phyloP scores from a whole-genome alignment of 1,140 invertebrate genomes.

The Heliconius congener region DNA sequence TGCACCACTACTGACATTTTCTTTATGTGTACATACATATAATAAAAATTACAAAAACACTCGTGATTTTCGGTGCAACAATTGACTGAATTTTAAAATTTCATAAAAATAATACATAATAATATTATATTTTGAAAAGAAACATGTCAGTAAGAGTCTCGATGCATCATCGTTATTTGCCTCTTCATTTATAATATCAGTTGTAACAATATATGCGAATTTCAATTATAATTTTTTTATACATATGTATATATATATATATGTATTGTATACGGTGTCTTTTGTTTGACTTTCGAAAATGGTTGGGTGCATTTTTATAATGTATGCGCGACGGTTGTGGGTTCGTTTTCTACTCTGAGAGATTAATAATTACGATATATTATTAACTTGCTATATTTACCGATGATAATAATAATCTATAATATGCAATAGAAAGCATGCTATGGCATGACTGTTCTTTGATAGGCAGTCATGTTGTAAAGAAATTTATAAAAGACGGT shows the following conservation, averaged over 20 bases:
- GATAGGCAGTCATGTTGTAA: too few species aligned
- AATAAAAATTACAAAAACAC: not conserved
- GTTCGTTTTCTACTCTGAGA: too few species aligned
- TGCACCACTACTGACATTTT: too few species aligned
- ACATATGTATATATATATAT: not conserved
- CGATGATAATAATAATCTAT: too few species aligned
- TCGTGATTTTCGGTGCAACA: not conserved
- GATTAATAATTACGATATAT: too few species aligned
- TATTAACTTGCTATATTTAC: too few species aligned
- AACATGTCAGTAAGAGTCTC: not conserved
- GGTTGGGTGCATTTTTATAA: too few species aligned
- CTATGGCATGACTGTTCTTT: too few species aligned
- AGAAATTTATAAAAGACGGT: too few species aligned
- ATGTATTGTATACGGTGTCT: not conserved
- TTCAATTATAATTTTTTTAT: not conserved
- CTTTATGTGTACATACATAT: not conserved
- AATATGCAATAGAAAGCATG: too few species aligned
- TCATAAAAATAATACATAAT: slow-evolving; percentile 1
- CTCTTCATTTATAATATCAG: not conserved
- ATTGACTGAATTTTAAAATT: slow-evolving; percentile 2
- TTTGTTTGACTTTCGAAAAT: not conserved
- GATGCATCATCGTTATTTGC: slow-evolving; percentile 1
- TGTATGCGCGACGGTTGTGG: too few species aligned
- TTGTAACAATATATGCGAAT: slow-evolving; percentile 6
- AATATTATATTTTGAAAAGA: slow-evolving; percentile 1